phyloP scores from a whole-genome alignment of 2,113 vertebrate genomes.

The Pardalotus punctatus region DNA sequence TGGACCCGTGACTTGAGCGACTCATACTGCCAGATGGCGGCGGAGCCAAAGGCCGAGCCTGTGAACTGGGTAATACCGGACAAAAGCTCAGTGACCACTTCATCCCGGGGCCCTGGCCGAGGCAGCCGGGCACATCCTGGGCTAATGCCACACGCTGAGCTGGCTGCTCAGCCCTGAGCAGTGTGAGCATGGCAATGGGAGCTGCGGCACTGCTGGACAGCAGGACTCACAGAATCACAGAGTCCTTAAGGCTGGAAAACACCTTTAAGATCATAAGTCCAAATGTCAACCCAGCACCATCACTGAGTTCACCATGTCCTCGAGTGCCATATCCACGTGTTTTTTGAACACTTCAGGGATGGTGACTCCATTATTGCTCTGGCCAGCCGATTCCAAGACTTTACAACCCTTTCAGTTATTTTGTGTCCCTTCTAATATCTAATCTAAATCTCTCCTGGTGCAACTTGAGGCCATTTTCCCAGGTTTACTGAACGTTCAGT shows the following conservation, averaged over 20 bases:
- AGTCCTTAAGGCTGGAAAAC: background rate
- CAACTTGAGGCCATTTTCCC: background rate
- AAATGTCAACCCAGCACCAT: background rate
- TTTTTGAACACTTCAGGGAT: background rate
- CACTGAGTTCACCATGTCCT: background rate
- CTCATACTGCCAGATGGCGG: constrained; percentile 97
- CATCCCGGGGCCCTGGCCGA: background rate
- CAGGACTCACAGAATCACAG: rapidly evolving
- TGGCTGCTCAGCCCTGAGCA: background rate
- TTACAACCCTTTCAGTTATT: background rate
- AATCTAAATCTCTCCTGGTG: background rate
- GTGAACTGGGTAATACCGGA: constrained; percentile 80
- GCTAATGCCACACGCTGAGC: rapidly evolving
- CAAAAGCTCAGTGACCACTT: background rate
- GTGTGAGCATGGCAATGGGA: rapidly evolving
- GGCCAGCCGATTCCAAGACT: background rate
- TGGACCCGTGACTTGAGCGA: constrained; percentile 87
- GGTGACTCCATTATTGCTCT: background rate
- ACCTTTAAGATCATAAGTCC: rapidly evolving
- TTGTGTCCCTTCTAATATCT: too few relatives aligned
- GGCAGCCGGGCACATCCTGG: background rate
- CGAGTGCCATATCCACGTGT: background rate
- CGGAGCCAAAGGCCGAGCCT: constrained; percentile 88
- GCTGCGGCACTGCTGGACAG: rapidly evolving
- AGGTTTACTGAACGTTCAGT: background rate